Base-by-base conservation (phyloP, 2,797 vertebrate genomes). In the Schizopygopsis malacanthus region DNA sequence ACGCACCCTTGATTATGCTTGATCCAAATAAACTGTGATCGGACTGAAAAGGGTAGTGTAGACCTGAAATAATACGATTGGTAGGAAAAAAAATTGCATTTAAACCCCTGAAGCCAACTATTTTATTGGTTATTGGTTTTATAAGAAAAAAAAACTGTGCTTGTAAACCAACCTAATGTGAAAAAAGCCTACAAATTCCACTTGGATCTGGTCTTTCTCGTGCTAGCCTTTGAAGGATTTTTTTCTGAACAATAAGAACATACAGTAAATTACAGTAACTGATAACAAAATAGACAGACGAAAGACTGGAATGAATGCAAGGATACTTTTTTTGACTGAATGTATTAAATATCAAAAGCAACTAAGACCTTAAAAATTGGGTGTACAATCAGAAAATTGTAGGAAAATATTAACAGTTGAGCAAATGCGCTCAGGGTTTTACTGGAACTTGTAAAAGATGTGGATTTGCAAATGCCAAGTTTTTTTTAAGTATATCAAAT, bases 401-500 rank as follows among this genome's bases (percentile, higher is more conserved):
- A 37, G 56, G 22, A 72, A 70, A 69, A 37, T 54, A 52, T 67
- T 81, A 67, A 70, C 63, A 25, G 20, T 22, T 70, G 20, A 20
- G 33, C 47, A n/a, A n/a, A 47, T 50, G 25, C 16, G 6, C 56
- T 28, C 52, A 59, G 54, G 11, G 13, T 45, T 83, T 73, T 61
- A 81, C 59, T 50, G 69, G 33, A 79, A 73, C 56, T 56, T 43
- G 1, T 79, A 41, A 70, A 25, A 33, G 3, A 73, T 18, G 11
- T 25, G 37, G 56, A 87, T 50, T 79, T 65, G 9, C 4, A 65
- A 54, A 43, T 41, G 16, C 18, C 41, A 65, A 71, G 37, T 25
- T 47, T 61, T 47, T 70, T 82, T 83, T 18, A 87, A 43, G 45
- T 25, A 43, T 63, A 37, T 77, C 6, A 83, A 52, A 84, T 77